Conservation (phyloP, 2,797 vertebrate species). For the Chanos chanos region DNA sequence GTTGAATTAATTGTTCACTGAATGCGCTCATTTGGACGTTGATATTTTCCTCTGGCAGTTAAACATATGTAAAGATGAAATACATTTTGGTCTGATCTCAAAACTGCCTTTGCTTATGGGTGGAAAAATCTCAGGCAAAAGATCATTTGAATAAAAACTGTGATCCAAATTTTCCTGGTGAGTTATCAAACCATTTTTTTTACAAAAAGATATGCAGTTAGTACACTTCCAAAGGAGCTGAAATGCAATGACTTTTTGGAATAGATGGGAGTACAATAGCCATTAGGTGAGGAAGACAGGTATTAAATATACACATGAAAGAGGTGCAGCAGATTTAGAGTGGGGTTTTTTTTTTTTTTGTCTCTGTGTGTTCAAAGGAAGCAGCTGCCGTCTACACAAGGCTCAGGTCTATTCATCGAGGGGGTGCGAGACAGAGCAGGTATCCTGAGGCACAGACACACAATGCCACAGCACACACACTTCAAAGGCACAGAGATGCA, state of each 20-base stretch:
- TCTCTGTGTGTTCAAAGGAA: conserved; percentile 75
- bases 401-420: conserved; percentile 67
- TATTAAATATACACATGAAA: conserved; percentile 76
- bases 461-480: conserved; percentile 36
- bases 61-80: no score
- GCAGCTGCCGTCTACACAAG: conserved; percentile 73
- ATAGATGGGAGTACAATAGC: conserved; percentile 46
- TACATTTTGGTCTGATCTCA: no score
- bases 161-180: no score
- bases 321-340: conserved; percentile 69
- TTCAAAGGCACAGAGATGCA: conserved; percentile 47
- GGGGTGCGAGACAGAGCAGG: conserved; percentile 49
- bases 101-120: no score
- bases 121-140: no score
- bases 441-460: conserved; percentile 45
- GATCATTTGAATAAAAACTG: no score
- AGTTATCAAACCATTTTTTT: no score
- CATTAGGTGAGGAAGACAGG: conserved; percentile 61
- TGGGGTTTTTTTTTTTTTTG: no score
- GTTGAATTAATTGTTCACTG: no score
- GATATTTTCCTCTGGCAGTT: no score
- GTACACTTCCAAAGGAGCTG: neutral
- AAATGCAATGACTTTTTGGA: conserved; percentile 29
- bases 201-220: no score
- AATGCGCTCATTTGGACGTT: no score